A percentile compares a stretch with the other conserved stretches of the same genome.
Evolutionary conservation across 2,888 invertebrate species (phyloP).

Genomic region (Lithophane ornitopus): DNA sequence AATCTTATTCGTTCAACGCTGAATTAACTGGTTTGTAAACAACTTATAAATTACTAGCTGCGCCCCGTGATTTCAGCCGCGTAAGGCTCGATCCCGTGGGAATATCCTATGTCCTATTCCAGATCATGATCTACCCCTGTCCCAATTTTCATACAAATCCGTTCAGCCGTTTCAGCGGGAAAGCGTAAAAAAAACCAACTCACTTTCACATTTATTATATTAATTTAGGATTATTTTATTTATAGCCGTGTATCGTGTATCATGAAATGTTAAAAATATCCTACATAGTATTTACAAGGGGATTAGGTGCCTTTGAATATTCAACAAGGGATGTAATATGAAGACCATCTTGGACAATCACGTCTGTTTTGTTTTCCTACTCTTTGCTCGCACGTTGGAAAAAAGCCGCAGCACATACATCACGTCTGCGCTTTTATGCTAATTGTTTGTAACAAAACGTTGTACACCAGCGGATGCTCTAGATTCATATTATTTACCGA

Average conservation of each 20-base stretch:
- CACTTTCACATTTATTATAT: no score
- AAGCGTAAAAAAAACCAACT: no score
- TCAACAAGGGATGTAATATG: no score
- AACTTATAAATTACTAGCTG: no score
- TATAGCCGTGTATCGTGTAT: no score
- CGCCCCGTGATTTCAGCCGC: no score
- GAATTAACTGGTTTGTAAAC: neutral
- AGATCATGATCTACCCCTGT: no score
- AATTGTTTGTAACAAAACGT: slow-evolving; percentile 74
- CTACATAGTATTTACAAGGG: neutral
- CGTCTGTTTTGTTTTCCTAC: neutral
- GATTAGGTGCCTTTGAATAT: neutral
- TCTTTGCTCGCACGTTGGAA: slow-evolving; percentile 16
- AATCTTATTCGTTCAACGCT: neutral
- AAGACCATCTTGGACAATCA: neutral
- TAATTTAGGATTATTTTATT: no score
- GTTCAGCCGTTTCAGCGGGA: no score
- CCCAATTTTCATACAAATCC: no score
- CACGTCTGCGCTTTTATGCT: slow-evolving; percentile 73
- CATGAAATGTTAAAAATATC: neutral
- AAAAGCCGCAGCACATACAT: slow-evolving; percentile 41
- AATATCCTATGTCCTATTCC: no score
- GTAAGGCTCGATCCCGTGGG: no score
- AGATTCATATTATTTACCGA: slow-evolving; percentile 64
- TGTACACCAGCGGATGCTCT: slow-evolving; percentile 68